A percentile compares a stretch with the other conserved stretches of the same genome.
phyloP scores from a whole-genome alignment of 1,140 invertebrate genomes.

The Ruditapes philippinarum region DNA sequence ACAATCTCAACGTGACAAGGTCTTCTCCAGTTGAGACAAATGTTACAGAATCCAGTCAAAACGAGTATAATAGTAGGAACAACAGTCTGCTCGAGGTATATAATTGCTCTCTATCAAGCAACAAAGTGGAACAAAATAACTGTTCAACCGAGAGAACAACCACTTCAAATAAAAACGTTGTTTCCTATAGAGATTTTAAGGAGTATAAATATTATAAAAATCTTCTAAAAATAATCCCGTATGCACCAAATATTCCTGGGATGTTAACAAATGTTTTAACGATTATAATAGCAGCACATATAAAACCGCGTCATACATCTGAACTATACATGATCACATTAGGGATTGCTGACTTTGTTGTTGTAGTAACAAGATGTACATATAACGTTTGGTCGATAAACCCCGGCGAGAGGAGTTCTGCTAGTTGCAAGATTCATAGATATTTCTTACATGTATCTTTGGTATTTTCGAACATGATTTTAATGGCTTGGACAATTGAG shows the following conservation, averaged over 20 bases:
- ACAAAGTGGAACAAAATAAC: no score
- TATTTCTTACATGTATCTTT: neutral
- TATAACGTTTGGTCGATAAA: neutral
- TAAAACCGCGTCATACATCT: neutral
- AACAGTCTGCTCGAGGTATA: no score
- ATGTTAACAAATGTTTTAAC: slow-evolving; percentile 2
- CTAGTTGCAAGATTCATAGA: neutral
- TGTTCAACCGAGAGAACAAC: no score
- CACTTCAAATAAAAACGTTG: no score
- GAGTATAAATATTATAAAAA: neutral
- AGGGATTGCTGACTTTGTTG: neutral
- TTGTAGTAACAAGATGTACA: neutral
- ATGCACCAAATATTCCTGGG: neutral
- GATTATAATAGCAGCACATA: neutral
- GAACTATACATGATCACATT: no score
- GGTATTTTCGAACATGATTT: neutral
- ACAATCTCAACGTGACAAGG: no score
- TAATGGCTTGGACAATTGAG: neutral
- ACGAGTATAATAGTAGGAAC: no score
- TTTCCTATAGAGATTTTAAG: neutral
- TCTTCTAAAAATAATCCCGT: neutral
- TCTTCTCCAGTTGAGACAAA: no score
- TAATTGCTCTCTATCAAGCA: no score
- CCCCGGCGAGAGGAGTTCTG: no score
- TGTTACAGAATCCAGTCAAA: no score